Base-by-base conservation (phyloP, 1,140 invertebrate genomes). In the Heliconius melpomene region DNA sequence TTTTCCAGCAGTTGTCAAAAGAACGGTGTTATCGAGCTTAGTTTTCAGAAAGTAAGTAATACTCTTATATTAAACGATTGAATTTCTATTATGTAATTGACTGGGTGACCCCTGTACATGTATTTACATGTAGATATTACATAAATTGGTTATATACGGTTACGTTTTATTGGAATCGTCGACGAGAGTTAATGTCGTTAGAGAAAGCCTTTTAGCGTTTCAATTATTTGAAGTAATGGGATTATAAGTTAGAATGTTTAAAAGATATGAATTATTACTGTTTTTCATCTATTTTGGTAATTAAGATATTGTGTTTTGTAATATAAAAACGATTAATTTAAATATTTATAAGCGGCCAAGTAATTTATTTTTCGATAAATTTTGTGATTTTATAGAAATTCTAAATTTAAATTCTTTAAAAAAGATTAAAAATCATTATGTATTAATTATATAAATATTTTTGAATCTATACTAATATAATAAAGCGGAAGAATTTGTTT, bases 21-120 rank as follows among this genome's bases (percentile, higher is more conserved):
- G 11, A 66, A 77, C 38, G 60, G 75, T 26, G 60, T 70, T 77
- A 66, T 57, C 70, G 70, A 78, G 81, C 60, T 66, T 29, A 83
- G 86, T 87, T 88, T 89, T 89, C 87, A 89, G 85, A 84, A 85
- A 86, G 89, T 90, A 86, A 89, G 89, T 90, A 86, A 74, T 81
- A 79, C 79, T 79, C 50, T 79, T 74, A n/a, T 79, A 52, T 72
- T 74, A 74, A 70, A 54, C 54, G 52, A 70, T 54, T 60, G 52
- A 29, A 23, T 74, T 74, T 79, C 46, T 72, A 77, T 81, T 81
- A 81, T 78, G 76, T 81, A 81, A 81, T 81, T 81, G 79, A 54
- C 72, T 72, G 36, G 71, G 71, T 72, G 71, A 72, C 71, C 71
- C 71, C 36, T 72, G 71, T 29, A 1, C 29, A n/a, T 66, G 23